Base-by-base conservation (phyloP, 2,113 vertebrate species). In the Scomber japonicus region DNA sequence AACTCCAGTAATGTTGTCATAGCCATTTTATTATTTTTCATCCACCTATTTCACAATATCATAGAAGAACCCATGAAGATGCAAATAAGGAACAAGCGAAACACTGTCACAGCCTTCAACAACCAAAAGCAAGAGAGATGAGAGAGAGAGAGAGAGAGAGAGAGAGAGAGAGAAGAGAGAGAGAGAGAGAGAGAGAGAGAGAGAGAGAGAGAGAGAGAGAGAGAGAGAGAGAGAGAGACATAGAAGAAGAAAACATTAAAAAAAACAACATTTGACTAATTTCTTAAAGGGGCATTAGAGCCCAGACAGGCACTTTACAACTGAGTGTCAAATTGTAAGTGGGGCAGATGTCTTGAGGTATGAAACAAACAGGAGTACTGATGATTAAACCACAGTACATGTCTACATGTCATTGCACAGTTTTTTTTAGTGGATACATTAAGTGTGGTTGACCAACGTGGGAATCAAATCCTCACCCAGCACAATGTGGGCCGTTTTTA, bases 291-390 rank as follows among this genome's bases (percentile, higher is more conserved):
- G 71, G 82, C 80, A 1, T 1, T 44, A 73, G 61, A 80, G 75
- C 86, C 90, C 88, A 88, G 70, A 75, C 88, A 94, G 92, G 93
- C 87, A 93, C 94, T 93, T 93, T 57, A 81, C 86, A 90, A 64
- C 68, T 51, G 61, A 68, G 54, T 69, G 68, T 77, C 44, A 66
- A 61, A 73, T 68, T 7, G 21, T 48, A 21, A 27, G 71, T 7
- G 67, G 55, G 71, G 73, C 53, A 30, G 67, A 78, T 67, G 64
- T 71, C 19, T 73, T 54, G 75, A 87, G 87, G 81, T 75, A 72
- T 78, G 14, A 46, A 66, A 60, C 61, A 69, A 76, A 65, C 60
- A 54, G 31, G 53, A 66, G 50, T 44, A 57, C 21, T 54, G 69
- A 40, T 40, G 35, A 71, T 57, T 67, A 27, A 19, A 62, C 50